phyloP scores from a whole-genome alignment of 2,797 vertebrate genomes.

The Toxotes lorentzi region DNA sequence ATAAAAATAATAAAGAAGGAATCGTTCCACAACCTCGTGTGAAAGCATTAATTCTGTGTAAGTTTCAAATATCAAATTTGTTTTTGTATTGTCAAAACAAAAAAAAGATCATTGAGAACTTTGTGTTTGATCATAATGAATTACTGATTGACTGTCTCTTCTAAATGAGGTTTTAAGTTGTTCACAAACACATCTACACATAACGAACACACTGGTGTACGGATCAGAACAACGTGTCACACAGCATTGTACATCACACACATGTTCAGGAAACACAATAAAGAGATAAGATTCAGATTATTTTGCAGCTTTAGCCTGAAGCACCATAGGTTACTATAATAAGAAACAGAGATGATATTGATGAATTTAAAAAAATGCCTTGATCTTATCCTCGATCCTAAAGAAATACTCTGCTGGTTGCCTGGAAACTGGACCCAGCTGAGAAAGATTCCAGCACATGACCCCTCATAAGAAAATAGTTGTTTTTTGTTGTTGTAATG shows the following conservation, averaged over 20 bases:
- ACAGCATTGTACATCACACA: not conserved
- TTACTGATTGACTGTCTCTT: too few relatives aligned
- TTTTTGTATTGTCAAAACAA: too few relatives aligned
- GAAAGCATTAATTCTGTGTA: not conserved
- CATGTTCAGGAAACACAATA: not conserved
- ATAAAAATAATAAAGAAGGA: not conserved
- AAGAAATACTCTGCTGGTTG: not conserved
- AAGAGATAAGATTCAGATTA: not conserved
- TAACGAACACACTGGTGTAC: not conserved
- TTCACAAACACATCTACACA: too few relatives aligned
- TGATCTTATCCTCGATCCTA: not conserved
- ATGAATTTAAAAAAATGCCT: not conserved
- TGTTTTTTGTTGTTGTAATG: conserved; percentile 11
- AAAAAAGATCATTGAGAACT: too few relatives aligned
- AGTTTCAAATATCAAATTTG: too few relatives aligned
- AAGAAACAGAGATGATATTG: not conserved
- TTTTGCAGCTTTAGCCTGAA: not conserved
- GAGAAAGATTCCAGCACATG: not conserved
- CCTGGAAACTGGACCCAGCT: conserved; percentile 28
- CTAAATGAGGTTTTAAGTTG: not conserved
- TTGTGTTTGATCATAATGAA: too few relatives aligned
- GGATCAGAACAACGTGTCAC: not conserved
- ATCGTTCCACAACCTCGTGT: not conserved
- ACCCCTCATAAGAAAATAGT: not conserved
- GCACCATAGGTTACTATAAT: not conserved